These are phyloP conservation scores for Alexandromys fortis DNA, from an alignment of 2,113 vertebrate species.

Conservation along the genomic window DNA sequence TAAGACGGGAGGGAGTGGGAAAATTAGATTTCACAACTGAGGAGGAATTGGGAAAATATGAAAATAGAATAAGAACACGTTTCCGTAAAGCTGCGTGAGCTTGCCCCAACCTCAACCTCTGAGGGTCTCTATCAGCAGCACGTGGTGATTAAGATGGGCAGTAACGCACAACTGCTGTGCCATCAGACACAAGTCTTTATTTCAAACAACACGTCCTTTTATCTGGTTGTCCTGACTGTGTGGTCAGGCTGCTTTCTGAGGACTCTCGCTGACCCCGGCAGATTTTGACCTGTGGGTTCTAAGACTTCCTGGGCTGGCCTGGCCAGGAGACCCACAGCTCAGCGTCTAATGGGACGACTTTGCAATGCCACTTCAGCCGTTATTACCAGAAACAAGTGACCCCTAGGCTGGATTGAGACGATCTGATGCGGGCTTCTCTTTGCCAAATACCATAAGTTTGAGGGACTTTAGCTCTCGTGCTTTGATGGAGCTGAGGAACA, in stretches of 20 bases:
- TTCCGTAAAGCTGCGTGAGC: background rate
- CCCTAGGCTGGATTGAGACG: background rate
- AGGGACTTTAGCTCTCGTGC: background rate
- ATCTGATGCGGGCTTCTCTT: background rate
- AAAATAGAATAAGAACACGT: background rate
- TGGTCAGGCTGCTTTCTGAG: background rate
- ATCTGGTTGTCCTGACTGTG: background rate
- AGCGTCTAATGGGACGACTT: rapidly evolving
- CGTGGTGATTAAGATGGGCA: background rate
- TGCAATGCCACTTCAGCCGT: background rate
- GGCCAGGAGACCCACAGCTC: rapidly evolving
- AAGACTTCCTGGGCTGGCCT: rapidly evolving
- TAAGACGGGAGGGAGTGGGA: too few species aligned
- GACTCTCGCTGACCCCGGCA: background rate
- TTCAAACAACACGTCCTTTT: background rate
- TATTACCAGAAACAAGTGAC: background rate
- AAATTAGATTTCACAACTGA: background rate
- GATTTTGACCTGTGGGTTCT: background rate
- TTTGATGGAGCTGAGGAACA: background rate
- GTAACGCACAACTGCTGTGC: background rate
- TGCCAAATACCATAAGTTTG: background rate
- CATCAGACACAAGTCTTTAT: background rate
- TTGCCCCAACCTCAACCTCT: background rate
- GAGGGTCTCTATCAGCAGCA: background rate
- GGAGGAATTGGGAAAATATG: background rate